These are phyloP conservation scores for Hyaena hyaena DNA, from an alignment of 2,113 vertebrate species.

Conservation along the genomic window DNA sequence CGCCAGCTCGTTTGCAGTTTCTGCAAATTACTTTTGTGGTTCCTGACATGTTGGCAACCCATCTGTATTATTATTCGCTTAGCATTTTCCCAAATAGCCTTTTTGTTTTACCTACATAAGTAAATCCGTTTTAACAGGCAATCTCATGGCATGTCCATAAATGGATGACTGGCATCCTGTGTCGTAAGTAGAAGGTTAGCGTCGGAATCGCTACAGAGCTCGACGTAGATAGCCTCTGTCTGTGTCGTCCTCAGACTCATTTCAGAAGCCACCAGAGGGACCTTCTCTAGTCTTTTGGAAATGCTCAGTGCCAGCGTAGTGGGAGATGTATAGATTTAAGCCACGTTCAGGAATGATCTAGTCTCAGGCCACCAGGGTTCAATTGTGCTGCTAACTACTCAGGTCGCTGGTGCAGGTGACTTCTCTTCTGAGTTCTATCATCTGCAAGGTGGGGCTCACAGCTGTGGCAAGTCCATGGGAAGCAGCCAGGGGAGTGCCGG, in stretches of 20 bases:
- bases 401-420: rapidly evolving
- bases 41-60: background rate
- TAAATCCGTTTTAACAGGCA: background rate
- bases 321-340: background rate
- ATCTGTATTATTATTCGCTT: background rate
- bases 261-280: background rate
- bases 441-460: background rate
- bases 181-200: background rate
- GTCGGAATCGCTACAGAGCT: background rate
- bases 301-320: too few species aligned
- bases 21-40: background rate
- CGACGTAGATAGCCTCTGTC: background rate
- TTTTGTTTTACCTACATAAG: background rate
- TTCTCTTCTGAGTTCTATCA: background rate
- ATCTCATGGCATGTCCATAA: background rate
- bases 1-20: background rate
- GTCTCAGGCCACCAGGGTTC: background rate
- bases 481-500: background rate
- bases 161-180: too few species aligned
- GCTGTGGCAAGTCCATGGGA: background rate
- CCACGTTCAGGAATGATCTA: background rate
- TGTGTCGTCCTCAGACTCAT: too few species aligned
- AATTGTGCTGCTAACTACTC: background rate
- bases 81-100: background rate
- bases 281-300: background rate